Evolutionary conservation across 37 sponge, comb jelly and placozoan genomes (phyloP), one percentile per base, ranked within the genome.

Genomic region (Eunapius fragilis): DNA sequence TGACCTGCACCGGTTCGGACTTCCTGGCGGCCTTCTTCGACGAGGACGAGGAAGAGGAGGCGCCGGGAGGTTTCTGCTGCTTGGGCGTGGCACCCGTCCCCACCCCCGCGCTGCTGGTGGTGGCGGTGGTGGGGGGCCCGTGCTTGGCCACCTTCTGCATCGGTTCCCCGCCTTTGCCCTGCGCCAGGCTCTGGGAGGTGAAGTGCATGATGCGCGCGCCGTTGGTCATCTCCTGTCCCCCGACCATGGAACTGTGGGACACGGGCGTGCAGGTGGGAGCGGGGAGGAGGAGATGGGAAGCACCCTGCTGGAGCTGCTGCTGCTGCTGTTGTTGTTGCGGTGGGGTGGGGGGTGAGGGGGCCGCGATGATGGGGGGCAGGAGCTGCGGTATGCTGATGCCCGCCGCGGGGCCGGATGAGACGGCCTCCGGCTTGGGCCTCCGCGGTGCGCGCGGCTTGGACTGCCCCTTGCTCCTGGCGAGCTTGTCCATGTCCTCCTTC

Each of bases 1-100:
- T 83, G 45, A 73, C 31, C 25, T 83, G 83, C 17, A 72, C 0
- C 26, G 41, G 74, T 6, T 83, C 83, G 2, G 83, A 47, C 31
- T 74, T 71, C 30, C 34, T 35, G 14, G 19, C 58, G 14, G 58
- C 17, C 58, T 58, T 58, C 58, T 58, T 58, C 1, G 47, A 45
- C 47, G 47, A 11, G 47, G 7, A 11, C 47, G 49, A 4, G 19
- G 27, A n/a, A n/a, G n/a, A n/a, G n/a, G 82, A 11, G 23, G 70
- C 9, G 25, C 27, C 72, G 2, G 31, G 27, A 19, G 74, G 75
- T 4, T 75, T 33, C 35, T n/a, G 75, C 35, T 75, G 75, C 32
- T 31, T 75, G 19, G 25, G 25, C 11, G 34, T 2, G 35, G 35
- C 31, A 33, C 35, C 33, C 31, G 27, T 17, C 14, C 2, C 31